Evolutionary conservation across 2,888 invertebrate species (phyloP), one percentile per base, ranked within the genome.

Genomic region (Erynnis tages): DNA sequence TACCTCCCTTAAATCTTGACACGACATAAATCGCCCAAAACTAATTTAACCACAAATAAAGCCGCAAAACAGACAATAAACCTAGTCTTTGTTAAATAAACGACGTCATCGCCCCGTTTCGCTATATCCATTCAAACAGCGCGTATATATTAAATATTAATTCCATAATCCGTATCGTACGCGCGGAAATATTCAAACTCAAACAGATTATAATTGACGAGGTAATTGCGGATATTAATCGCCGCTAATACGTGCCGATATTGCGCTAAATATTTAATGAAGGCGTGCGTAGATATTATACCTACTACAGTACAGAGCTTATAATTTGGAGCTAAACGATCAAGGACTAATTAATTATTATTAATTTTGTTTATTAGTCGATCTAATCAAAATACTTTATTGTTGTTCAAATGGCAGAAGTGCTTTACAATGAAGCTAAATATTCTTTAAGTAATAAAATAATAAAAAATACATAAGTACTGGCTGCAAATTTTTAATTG

Each of bases 121-220:
- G 16, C 14, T n/a, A 16, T 35, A 35, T 35, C 17, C 16, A 35
- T n/a, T 35, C 17, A 17, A 35, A 17, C 35, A 35, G 16, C 17
- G 35, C 35, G 16, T 11, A 32, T 11, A 32, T 17, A 40, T 29
- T 37, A 29, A 27, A 38, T 48, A 40, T 32, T 35, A 44, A 37
- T 14, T 14, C 14, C 13, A 29, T 43, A 43, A 43, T 44, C 43
- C 35, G 19, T 14, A 35, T 50, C 43, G 35, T 34, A 13, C 21
- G 34, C 21, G 4, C 21, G 43, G 19, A 19, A 43, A 50, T 37
- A 50, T n/a, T 37, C 19, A n/a, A 43, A 43, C 35, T 43, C 35
- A 43, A 50, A 43, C 50, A 50, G 41, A 50, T 50, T 50, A 43
- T 43, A 27, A 50, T 50, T 50, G 50, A 43, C 50, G 50, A 17